Evolutionary conservation across 2,113 vertebrate genomes (phyloP), one percentile per base, ranked within the genome.

Genomic region (Epinephelus cyanopodus): DNA sequence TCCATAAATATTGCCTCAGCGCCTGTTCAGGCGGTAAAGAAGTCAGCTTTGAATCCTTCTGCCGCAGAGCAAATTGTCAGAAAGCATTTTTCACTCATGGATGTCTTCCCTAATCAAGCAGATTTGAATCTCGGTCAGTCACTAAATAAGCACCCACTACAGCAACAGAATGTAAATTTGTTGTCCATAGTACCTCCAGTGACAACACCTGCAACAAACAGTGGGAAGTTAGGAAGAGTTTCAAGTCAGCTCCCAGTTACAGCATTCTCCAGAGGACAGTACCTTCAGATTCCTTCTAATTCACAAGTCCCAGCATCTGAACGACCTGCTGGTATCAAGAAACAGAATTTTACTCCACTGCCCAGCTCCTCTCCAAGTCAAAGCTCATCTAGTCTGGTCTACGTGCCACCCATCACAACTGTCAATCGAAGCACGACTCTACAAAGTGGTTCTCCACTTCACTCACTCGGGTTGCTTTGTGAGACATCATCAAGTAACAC

Each of bases 271-370:
- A 94, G 87, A 23, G 96, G 95, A 74, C 96, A 97, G 90, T 94
- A 95, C 83, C 95, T 97, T 77, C 96, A 96, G 88, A 97, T 97
- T 72, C 96, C 96, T 29, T 87, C 95, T 52, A 85, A 97, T 84
- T 95, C 96, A 52, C 95, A 96, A 87, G 95, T 97, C 50, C 96
- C 95, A 29, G 95, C 93, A 0, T 96, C 96, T 71, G 91, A 93
- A 18, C 94, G 97, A 56, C 95, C 96, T 48, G 84, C 92, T 57
- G 87, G 85, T 56, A 86, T 97, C 77, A 96, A 97, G 90, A 96
- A 96, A 71, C 96, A 95, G 69, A 96, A 97, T 80, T 96, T 71
- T 33, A 57, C 93, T 2, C 45, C 86, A 27, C 62, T 93, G 45
- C 74, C 92, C 7, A 84, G 74, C 39, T 93, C 82, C 15, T 56